These are phyloP conservation scores for Pseudachorutes palmiensis DNA, from an alignment of 1,140 invertebrate species.

Conservation along the genomic window DNA sequence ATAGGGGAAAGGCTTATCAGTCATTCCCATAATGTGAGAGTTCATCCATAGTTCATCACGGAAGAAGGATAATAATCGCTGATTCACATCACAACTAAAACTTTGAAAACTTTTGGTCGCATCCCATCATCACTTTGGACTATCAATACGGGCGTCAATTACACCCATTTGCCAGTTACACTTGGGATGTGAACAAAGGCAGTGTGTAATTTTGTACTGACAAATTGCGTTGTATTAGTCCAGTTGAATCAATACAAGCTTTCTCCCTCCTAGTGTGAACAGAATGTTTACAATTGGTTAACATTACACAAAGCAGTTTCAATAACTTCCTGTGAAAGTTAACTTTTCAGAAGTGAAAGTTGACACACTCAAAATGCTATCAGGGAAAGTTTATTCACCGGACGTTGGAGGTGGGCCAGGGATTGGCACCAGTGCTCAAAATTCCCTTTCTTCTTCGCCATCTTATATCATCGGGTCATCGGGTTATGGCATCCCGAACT, in stretches of 20 bases:
- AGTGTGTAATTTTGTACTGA: background rate
- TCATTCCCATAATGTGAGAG: no score
- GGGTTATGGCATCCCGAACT: constrained; percentile 17
- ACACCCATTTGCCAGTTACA: background rate
- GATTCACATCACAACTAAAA: background rate
- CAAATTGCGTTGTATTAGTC: no score
- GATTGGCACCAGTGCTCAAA: constrained; percentile 25
- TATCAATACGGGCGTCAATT: constrained; percentile 3
- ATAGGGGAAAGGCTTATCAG: no score
- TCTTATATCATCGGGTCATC: constrained; percentile 23
- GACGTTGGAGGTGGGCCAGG: constrained; percentile 12
- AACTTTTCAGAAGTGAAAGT: no score
- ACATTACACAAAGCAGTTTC: no score
- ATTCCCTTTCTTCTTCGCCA: constrained; percentile 32
- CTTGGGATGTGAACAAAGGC: background rate
- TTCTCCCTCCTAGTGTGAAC: no score
- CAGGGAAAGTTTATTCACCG: constrained; percentile 2
- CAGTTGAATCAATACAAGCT: no score
- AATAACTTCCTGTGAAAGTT: background rate
- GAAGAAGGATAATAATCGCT: background rate
- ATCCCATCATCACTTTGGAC: background rate
- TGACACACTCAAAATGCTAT: constrained; percentile 2
- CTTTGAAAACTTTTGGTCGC: background rate
- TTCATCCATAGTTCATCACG: no score
- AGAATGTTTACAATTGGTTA: no score